Conservation (phyloP, 92 coral and sea anemone species). For the Parazoanthus darwini region DNA sequence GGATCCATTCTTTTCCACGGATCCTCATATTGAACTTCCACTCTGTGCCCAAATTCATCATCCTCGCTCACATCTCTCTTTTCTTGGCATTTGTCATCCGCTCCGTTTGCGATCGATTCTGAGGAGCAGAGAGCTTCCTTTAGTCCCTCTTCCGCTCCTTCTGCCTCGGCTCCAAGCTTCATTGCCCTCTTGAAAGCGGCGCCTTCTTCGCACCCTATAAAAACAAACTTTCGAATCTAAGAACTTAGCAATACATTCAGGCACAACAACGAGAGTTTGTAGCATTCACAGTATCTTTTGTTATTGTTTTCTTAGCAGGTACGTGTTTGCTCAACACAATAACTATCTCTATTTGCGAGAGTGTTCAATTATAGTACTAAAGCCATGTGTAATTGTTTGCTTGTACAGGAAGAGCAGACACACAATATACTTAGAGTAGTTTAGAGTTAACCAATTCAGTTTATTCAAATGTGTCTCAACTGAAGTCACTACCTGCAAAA, state of each 20-base stretch:
- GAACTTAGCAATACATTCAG: too few species aligned
- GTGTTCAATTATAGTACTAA: neutral
- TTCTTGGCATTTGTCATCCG: neutral
- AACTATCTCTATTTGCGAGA: neutral
- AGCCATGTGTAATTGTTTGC: too few species aligned
- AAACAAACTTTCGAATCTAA: neutral
- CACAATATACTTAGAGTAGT: too few species aligned
- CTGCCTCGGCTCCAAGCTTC: neutral
- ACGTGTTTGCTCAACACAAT: neutral
- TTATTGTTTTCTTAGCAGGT: slow-evolving; percentile 14
- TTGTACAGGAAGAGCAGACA: too few species aligned
- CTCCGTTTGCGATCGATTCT: slow-evolving; percentile 16
- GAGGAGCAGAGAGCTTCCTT: slow-evolving; percentile 6
- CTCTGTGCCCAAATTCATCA: neutral
- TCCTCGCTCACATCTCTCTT: neutral
- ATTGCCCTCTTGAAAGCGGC: neutral
- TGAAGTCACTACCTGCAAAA: neutral
- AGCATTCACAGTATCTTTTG: neutral
- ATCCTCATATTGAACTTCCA: slow-evolving; percentile 62
- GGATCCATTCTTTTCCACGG: slow-evolving; percentile 70
- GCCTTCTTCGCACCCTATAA: slow-evolving; percentile 18
- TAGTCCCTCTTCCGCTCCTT: slow-evolving; percentile 6
- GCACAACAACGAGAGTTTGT: neutral
- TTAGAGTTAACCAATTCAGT: too few species aligned
- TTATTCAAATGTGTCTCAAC: neutral